A percentile compares a stretch with the other conserved stretches of the same genome.
phyloP scores from a whole-genome alignment of 2,797 vertebrate genomes.

The Acipenser oxyrinchus region DNA sequence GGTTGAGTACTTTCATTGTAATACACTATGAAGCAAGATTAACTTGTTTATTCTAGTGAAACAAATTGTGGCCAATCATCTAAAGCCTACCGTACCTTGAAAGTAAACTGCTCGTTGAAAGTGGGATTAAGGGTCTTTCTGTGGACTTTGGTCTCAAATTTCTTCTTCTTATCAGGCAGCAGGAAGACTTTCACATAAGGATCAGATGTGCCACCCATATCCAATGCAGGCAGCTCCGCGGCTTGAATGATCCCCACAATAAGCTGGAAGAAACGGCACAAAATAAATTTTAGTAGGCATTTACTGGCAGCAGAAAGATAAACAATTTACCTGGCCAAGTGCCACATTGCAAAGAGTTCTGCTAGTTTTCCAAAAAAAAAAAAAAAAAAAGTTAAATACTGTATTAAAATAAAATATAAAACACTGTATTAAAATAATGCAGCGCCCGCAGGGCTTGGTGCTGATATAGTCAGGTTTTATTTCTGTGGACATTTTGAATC shows the following conservation, averaged over 20 bases:
- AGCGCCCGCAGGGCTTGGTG: too few relatives aligned
- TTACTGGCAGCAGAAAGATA: not conserved
- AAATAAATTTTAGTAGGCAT: constrained; percentile 3
- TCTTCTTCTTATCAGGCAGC: constrained; percentile 96
- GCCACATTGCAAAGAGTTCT: too few relatives aligned
- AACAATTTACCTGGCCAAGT: too few relatives aligned
- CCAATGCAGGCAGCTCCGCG: constrained; percentile 85
- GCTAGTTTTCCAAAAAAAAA: too few relatives aligned
- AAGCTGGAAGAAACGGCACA: constrained; percentile 55
- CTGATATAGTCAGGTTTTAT: too few relatives aligned
- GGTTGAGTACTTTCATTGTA: too few relatives aligned
- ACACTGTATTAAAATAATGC: too few relatives aligned
- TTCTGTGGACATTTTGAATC: too few relatives aligned
- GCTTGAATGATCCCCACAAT: constrained; percentile 90
- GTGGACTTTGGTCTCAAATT: constrained; percentile 96
- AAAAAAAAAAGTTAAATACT: too few relatives aligned
- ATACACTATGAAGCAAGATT: too few relatives aligned
- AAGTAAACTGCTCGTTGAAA: constrained; percentile 91
- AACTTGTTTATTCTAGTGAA: too few relatives aligned
- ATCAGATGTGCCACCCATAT: constrained; percentile 92
- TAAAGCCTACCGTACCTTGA: constrained; percentile 67
- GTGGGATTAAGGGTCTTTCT: constrained; percentile 90
- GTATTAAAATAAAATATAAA: too few relatives aligned
- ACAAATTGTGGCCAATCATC: constrained; percentile 2
- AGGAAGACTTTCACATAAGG: constrained; percentile 93